Evolutionary conservation across 2,888 invertebrate species (phyloP), one percentile per base, ranked within the genome.

Genomic region (Leptothorax acervorum): DNA sequence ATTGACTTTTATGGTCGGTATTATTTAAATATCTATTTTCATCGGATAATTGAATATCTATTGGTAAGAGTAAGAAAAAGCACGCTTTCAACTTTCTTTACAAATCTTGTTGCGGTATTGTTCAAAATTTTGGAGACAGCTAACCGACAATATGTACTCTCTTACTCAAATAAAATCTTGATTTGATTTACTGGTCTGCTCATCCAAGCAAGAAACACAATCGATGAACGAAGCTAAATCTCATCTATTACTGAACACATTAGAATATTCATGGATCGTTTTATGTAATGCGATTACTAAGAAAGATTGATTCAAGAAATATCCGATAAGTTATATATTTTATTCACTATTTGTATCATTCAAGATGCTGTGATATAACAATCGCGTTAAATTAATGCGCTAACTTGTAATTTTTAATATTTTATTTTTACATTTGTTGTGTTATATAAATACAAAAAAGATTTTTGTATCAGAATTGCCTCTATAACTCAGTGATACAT

Each of bases 221-320:
- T 76, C 35, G 23, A 51, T 65, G 23, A 51, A 68, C 39, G 3
- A 23, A 75, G 15, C 23, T n/a, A 63, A 51, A 15, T 48, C 23
- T 51, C 5, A 51, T 66, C 18, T 51, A 51, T 51, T 39, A 48
- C 15, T 35, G 15, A 65, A 23, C 5, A 39, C 51, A 51, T 66
- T 76, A 51, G 23, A 76, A 76, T 76, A 66, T 63, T 63, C 42
- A 60, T 60, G 28, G 31, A 60, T 60, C n/a, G 42, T 45, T 42
- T 74, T 31, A 18, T 42, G 18, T 55, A 57, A 57, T 57, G 18
- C 11, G 39, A 57, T 57, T 39, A 57, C 28, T 57, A 28, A 60
- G 28, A 42, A 42, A 73, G 39, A 57, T 28, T 73, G 57, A 73
- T 9, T 28, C 3, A 60, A 42, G 18, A 73, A 73, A 42, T 57